phyloP scores from a whole-genome alignment of 1,140 invertebrate species.

The Drosophila neocordata region DNA sequence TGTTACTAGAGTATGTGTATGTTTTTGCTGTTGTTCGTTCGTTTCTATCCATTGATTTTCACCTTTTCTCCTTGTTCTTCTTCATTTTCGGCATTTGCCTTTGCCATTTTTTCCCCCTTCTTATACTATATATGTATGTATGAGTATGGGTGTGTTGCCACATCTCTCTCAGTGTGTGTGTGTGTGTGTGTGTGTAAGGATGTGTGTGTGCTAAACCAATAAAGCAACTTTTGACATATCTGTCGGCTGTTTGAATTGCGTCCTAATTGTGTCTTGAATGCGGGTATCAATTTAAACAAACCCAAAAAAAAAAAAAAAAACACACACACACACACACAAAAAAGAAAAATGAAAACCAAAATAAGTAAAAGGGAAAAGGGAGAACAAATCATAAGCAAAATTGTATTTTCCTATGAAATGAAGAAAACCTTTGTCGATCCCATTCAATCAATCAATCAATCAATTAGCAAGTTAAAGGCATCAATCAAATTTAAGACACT shows the following conservation, averaged over 20 bases:
- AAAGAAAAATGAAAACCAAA: neutral
- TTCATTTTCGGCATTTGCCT: slow-evolving; percentile 40
- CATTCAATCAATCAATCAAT: slow-evolving; percentile 50
- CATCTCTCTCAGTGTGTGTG: slow-evolving; percentile 2
- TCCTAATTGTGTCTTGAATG: slow-evolving; percentile 58
- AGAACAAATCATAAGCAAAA: slow-evolving; percentile 14
- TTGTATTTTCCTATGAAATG: slow-evolving; percentile 24
- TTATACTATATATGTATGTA: slow-evolving; percentile 1
- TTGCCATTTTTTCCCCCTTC: slow-evolving; percentile 43
- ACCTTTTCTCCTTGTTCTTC: slow-evolving; percentile 18
- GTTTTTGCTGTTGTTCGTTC: neutral
- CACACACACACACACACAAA: neutral
- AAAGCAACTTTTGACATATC: slow-evolving; percentile 73
- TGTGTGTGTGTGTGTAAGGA: slow-evolving; percentile 4
- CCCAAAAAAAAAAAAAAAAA: slow-evolving; percentile 2
- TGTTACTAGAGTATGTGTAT: too few species aligned
- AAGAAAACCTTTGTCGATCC: slow-evolving; percentile 23
- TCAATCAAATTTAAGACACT: slow-evolving; percentile 63
- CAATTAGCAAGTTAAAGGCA: slow-evolving; percentile 48
- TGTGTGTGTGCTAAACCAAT: slow-evolving; percentile 70
- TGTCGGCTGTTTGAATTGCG: slow-evolving; percentile 51
- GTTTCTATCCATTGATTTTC: slow-evolving; percentile 21
- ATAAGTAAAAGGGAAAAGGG: too few species aligned
- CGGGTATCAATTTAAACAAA: slow-evolving; percentile 25
- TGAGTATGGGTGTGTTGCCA: slow-evolving; percentile 44